Evolutionary conservation across 2,113 vertebrate species (phyloP).

Genomic region (Thunnus thynnus): DNA sequence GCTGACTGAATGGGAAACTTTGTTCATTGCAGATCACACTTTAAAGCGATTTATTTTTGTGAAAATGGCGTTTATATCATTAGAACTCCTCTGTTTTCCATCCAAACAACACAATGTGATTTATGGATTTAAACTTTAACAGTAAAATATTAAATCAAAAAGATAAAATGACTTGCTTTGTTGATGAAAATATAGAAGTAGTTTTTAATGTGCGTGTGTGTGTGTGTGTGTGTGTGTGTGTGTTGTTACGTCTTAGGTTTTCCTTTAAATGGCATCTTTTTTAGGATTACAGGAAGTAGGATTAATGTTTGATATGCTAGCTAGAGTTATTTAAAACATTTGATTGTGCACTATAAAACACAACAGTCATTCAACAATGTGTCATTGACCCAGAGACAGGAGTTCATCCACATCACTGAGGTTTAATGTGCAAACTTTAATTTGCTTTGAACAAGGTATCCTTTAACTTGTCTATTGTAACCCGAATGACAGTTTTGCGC

Average conservation of each 20-base stretch:
- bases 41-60: not conserved
- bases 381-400: not conserved
- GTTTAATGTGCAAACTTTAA: not conserved
- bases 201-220: no score
- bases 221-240: no score
- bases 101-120: not conserved
- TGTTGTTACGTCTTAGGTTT: not conserved
- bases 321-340: not conserved
- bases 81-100: not conserved
- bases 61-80: not conserved
- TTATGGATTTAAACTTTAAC: no score
- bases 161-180: no score
- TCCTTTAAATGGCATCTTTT: not conserved
- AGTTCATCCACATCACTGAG: not conserved
- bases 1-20: not conserved
- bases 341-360: slow-evolving; percentile 5
- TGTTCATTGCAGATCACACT: not conserved
- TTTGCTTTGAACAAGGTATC: slow-evolving; percentile 9
- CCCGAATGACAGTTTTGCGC: slow-evolving; percentile 7
- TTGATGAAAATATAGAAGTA: no score
- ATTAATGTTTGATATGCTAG: slow-evolving; percentile 5
- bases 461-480: slow-evolving; percentile 18
- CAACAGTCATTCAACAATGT: not conserved
- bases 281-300: not conserved
- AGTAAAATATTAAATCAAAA: no score